Evolutionary conservation across 2,888 invertebrate species (phyloP), one percentile per base, ranked within the genome.

Genomic region (Scaeva pyrastri): DNA sequence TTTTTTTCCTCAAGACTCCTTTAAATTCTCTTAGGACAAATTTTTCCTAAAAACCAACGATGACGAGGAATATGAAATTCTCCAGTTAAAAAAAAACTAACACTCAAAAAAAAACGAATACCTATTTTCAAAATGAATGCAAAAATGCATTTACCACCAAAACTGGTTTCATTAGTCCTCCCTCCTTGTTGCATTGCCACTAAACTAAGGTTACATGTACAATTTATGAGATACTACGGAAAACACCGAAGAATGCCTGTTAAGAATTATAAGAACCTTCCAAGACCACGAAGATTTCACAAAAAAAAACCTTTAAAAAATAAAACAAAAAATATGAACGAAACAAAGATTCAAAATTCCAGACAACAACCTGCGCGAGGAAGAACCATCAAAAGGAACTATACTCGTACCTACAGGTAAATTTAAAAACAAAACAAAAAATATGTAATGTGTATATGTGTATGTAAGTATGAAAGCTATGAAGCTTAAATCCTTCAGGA

Each of bases 161-260:
- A 86, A 86, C 81, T 64, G 81, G 85, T 86, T 86, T 81, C 77
- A 86, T 86, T 86, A 86, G 81, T 77, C 52, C 73, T 64, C 75
- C 36, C 66, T 52, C 41, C 14, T 41, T 39, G 2, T 58, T 39
- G 5, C 48, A 11, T 56, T 26, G 21, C 36, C 21, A 23, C 14
- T 14, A 26, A 52, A 31, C 43, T 43, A 41, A 41, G 62, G 48
- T 55, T 50, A 62, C 23, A 68, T 52, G 50, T 43, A 73, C 14
- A 86, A 81, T 77, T 81, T 86, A 81, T 86, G 85, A 76, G 81
- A 77, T 86, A 80, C 75, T 66, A 72, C 76, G 76, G 52, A 81
- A 70, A 70, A 64, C 76, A 56, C 43, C 56, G 41, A 68, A 55
- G 81, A 86, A 81, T 86, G 76, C 48, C 56, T 70, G 68, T 73